phyloP scores from a whole-genome alignment of 2,113 vertebrate species.

The Clarias gariepinus region DNA sequence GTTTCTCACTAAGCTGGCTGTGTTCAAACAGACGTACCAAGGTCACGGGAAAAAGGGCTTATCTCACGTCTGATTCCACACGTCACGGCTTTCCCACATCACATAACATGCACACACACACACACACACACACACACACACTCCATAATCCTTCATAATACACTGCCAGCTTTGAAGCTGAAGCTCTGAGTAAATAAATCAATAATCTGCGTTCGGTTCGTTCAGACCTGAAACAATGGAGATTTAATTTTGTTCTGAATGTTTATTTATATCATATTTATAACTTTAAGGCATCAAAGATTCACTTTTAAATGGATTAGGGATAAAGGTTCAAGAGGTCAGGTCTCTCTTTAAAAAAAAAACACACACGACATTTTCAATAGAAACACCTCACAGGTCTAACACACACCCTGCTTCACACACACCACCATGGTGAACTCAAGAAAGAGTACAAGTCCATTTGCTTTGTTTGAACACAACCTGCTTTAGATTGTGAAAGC shows the following conservation, averaged over 20 bases:
- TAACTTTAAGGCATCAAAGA: too few species aligned
- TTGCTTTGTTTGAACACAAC: not conserved
- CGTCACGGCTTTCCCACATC: conserved; percentile 40
- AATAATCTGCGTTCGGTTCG: not conserved
- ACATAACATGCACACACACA: not conserved
- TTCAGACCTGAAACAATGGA: not conserved
- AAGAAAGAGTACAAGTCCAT: not conserved
- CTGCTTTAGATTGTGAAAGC: not conserved
- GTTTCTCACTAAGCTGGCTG: conserved; percentile 21
- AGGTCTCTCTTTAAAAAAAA: too few species aligned
- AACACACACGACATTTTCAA: too few species aligned
- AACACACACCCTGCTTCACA: not conserved
- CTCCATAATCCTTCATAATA: not conserved
- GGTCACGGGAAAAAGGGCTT: conserved; percentile 48
- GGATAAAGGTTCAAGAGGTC: too few species aligned
- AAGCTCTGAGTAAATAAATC: not conserved
- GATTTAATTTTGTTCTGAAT: too few species aligned
- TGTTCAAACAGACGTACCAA: conserved; percentile 38
- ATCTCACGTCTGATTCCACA: conserved; percentile 41
- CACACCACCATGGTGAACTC: not conserved
- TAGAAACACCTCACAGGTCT: not conserved
- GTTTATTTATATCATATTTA: too few species aligned
- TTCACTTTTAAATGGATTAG: too few species aligned
- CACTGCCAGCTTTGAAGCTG: not conserved
- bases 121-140: not conserved